phyloP scores from a whole-genome alignment of 92 coral and sea anemone genomes.

The Heliopora coerulea region DNA sequence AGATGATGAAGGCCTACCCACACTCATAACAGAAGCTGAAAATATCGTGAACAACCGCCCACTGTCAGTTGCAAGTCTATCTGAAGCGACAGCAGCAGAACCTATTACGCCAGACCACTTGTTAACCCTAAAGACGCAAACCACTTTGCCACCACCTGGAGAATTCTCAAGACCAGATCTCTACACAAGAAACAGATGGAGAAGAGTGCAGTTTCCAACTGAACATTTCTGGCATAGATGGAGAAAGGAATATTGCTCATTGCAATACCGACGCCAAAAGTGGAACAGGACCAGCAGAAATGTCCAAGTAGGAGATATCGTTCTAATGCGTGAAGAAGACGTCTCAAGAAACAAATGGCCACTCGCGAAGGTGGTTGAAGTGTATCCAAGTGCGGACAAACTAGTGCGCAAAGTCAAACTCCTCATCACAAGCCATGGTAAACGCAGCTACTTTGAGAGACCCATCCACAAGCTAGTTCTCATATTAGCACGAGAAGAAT shows the following conservation, averaged over 20 bases:
- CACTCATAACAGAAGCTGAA: slow-evolving; percentile 8
- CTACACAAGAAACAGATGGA: slow-evolving; percentile 30
- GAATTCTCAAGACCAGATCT: slow-evolving; percentile 12
- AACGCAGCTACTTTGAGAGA: slow-evolving; percentile 14
- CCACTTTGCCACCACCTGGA: slow-evolving; percentile 7
- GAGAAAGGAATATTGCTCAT: slow-evolving; percentile 25
- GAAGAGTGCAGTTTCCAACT: slow-evolving; percentile 14
- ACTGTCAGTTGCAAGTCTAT: slow-evolving; percentile 12
- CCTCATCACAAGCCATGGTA: slow-evolving; percentile 15
- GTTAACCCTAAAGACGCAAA: slow-evolving; percentile 26
- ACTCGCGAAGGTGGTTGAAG: slow-evolving; percentile 17
- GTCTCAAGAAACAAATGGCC: slow-evolving; percentile 26
- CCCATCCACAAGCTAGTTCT: slow-evolving; percentile 41
- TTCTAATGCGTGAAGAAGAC: slow-evolving; percentile 36
- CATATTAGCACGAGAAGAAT: slow-evolving; percentile 11
- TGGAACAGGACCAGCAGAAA: slow-evolving; percentile 31
- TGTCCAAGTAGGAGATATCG: slow-evolving; percentile 43
- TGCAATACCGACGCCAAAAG: slow-evolving; percentile 15
- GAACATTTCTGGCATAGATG: slow-evolving; percentile 38
- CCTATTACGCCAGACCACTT: slow-evolving; percentile 30
- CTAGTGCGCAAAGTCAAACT: slow-evolving; percentile 35
- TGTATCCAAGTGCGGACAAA: slow-evolving; percentile 27
- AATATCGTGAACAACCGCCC: slow-evolving; percentile 10
- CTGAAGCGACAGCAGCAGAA: not conserved
- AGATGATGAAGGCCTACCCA: slow-evolving; percentile 24